A percentile compares a stretch with the other conserved stretches of the same genome.
phyloP scores from a whole-genome alignment of 2,888 invertebrate genomes.

The Himalopsyche anomala region DNA sequence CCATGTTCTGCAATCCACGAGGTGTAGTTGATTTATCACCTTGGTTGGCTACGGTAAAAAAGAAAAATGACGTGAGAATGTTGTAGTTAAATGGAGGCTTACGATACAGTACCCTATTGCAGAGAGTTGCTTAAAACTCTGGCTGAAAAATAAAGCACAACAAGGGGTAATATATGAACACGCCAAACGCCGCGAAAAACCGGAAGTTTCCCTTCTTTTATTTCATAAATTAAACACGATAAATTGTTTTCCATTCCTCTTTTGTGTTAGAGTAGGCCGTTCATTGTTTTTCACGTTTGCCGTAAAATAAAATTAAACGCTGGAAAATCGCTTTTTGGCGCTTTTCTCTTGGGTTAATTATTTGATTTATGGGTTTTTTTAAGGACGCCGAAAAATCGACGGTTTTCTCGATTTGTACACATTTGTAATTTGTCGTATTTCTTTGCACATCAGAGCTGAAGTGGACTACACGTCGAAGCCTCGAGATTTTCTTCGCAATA shows the following conservation, averaged over 20 bases:
- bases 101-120: too few relatives aligned
- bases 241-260: slow-evolving; percentile 13
- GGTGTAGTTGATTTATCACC: too few relatives aligned
- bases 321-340: background rate
- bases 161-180: slow-evolving; percentile 29
- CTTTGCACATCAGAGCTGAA: too few relatives aligned
- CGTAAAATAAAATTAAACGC: background rate
- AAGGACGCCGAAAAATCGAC: too few relatives aligned
- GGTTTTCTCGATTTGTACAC: too few relatives aligned
- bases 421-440: too few relatives aligned
- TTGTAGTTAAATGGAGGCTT: too few relatives aligned
- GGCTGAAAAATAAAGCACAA: background rate
- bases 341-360: background rate
- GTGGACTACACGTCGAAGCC: too few relatives aligned
- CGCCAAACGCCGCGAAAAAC: slow-evolving; percentile 4
- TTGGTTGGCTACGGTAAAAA: too few relatives aligned
- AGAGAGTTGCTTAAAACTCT: background rate
- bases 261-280: background rate
- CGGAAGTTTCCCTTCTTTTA: slow-evolving; percentile 24
- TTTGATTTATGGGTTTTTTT: background rate
- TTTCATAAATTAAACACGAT: slow-evolving; percentile 18
- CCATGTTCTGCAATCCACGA: too few relatives aligned
- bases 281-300: background rate
- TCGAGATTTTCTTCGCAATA: too few relatives aligned
- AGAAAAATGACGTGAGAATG: too few relatives aligned